A percentile compares a stretch with the other conserved stretches of the same genome.
phyloP scores from a whole-genome alignment of 2,797 vertebrate genomes.

The Anas bernieri region DNA sequence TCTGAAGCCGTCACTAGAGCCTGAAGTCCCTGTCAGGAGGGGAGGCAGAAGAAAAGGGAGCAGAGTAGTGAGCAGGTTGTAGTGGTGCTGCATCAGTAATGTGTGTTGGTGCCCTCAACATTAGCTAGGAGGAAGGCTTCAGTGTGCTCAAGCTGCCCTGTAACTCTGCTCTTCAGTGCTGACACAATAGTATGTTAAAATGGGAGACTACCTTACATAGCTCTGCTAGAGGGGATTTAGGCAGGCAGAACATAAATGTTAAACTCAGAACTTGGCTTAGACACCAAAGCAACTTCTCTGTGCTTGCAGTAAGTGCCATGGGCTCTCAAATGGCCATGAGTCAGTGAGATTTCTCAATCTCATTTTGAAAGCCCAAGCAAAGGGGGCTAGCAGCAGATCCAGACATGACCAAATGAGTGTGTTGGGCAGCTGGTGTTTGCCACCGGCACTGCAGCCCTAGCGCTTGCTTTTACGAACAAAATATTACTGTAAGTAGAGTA shows the following conservation, averaged over 20 bases:
- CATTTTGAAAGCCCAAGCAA: not conserved
- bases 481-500: not conserved
- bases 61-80: not conserved
- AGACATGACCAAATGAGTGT: not conserved
- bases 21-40: not conserved
- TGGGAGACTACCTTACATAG: not conserved
- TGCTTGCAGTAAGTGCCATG: not conserved
- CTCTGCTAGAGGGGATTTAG: not conserved
- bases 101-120: not conserved
- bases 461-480: not conserved
- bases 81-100: not conserved
- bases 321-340: not conserved
- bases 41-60: not conserved
- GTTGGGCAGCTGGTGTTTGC: not conserved
- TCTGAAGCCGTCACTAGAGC: not conserved
- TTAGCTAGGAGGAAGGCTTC: not conserved
- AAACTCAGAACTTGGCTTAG: not conserved
- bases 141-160: not conserved
- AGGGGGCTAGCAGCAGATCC: not conserved
- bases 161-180: not conserved
- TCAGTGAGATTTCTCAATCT: not conserved
- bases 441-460: rapidly evolving
- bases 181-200: not conserved
- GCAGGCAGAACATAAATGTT: not conserved
- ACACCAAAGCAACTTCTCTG: not conserved